Base-by-base conservation (phyloP, 2,797 vertebrate species). In the Zenarchopterus dispar region DNA sequence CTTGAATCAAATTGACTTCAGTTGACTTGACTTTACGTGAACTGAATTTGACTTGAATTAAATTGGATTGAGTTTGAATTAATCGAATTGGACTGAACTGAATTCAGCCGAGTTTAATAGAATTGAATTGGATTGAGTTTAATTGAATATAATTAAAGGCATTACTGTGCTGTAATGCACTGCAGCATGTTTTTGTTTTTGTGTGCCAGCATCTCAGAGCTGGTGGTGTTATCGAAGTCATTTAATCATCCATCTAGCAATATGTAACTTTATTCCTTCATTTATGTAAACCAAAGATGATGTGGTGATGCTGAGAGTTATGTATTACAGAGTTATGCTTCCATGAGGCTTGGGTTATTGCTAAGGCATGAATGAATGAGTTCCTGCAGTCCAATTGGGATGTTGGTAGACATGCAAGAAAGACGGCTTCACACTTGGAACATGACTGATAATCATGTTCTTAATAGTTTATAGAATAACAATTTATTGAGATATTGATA, bases 351-450 rank as follows among this genome's bases (percentile, higher is more conserved):
- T 77, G 57, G 62, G 75, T 54, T 82, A 88, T 89, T 82, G 87
- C 87, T 81, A 84, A 84, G 57, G 16, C 56, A 69, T 84, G 69
- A 84, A 84, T 84, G 80, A 72, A 54, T 78, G 43, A 81, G 64
- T 28, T 58, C 67, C 63, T 21, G 26, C 56, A 21, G 54, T 59
- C 67, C 31, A 48, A 52, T 1, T 17, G 46, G 49, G 56, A 54
- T 61, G 55, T 48, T 78, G 67, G 80, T 50, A 67, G 81, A 52
- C 54, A 47, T 59, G 31, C 23, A 43, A 52, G 51, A 56, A 74
- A 67, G 67, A 75, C 69, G 68, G 46, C 24, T 26, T 49, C 50
- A 31, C 75, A 64, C 71, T 48, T 44, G 57, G 74, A 78, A 70
- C 43, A 5, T 44, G 42, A 44, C 18, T 43, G n/a, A 43, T 28